Conservation (phyloP, 2,797 vertebrate genomes). For the Buceros bicornis region DNA sequence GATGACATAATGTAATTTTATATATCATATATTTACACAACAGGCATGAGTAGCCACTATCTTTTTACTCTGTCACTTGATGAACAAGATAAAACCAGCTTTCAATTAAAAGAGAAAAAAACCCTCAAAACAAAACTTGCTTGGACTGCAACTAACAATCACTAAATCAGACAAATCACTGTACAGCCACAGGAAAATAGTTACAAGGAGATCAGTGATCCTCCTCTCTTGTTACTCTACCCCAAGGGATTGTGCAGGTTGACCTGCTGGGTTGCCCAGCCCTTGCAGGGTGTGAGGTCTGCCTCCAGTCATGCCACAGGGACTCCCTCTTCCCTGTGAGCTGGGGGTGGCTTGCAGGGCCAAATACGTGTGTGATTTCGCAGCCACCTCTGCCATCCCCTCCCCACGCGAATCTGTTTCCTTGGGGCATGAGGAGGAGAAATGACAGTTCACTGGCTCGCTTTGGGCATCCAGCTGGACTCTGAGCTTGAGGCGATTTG, state of each 20-base stretch:
- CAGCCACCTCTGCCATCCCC: background rate
- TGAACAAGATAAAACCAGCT: conserved; percentile 48
- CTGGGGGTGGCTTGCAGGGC: background rate
- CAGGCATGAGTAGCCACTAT: conserved; percentile 31
- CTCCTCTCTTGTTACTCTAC: background rate
- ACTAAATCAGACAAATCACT: conserved; percentile 10
- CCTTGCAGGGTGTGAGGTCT: background rate
- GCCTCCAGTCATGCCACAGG: rapidly evolving
- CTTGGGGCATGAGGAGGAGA: background rate
- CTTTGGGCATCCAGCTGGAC: background rate
- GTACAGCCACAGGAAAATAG: background rate
- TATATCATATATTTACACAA: conserved; percentile 64
- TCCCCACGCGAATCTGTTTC: rapidly evolving
- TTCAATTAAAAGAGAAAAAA: background rate
- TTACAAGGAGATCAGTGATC: background rate
- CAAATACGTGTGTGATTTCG: rapidly evolving
- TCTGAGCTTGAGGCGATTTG: background rate
- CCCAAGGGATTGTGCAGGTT: background rate
- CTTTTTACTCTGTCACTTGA: conserved; percentile 39
- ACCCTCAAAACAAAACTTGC: background rate
- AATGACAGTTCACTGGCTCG: background rate
- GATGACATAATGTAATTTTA: conserved; percentile 53
- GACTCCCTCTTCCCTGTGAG: background rate
- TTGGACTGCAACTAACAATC: conserved; percentile 19
- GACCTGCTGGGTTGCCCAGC: background rate